phyloP scores from a whole-genome alignment of 2,113 vertebrate species.

The Gymnarchus niloticus region DNA sequence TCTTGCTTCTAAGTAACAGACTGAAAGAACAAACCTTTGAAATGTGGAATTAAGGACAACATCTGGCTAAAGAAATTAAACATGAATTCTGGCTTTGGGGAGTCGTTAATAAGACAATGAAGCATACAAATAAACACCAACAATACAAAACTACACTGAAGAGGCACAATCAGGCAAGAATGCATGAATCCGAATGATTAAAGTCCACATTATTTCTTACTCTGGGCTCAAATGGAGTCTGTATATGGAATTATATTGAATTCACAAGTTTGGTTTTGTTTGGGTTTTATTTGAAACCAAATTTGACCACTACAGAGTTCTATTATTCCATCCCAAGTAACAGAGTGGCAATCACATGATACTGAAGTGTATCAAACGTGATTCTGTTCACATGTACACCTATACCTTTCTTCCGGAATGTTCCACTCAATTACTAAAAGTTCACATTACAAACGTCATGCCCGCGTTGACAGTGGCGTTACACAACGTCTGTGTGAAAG shows the following conservation, averaged over 20 bases:
- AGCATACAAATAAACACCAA: not conserved
- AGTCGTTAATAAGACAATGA: too few species aligned
- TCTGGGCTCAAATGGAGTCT: not conserved
- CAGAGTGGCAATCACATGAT: not conserved
- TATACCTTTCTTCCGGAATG: not conserved
- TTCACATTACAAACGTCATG: not conserved
- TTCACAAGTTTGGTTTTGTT: not conserved
- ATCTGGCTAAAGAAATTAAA: too few species aligned
- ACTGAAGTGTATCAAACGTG: not conserved
- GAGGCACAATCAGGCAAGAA: not conserved
- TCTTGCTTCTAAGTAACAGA: too few species aligned
- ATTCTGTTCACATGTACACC: not conserved
- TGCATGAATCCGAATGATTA: not conserved
- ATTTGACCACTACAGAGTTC: not conserved
- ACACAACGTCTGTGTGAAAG: not conserved
- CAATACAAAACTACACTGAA: not conserved
- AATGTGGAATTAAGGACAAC: too few species aligned
- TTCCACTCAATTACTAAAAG: too few species aligned
- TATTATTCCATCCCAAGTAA: too few species aligned
- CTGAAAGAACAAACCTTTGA: too few species aligned
- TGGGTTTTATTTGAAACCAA: not conserved
- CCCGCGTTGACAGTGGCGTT: not conserved
- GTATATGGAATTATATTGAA: too few species aligned
- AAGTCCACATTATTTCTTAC: not conserved
- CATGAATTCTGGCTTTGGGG: too few species aligned